Percentiles rank a stretch among this genome's conserved stretches.
phyloP scores from a whole-genome alignment of 2,113 vertebrate species.

The Spea multiplicata region DNA sequence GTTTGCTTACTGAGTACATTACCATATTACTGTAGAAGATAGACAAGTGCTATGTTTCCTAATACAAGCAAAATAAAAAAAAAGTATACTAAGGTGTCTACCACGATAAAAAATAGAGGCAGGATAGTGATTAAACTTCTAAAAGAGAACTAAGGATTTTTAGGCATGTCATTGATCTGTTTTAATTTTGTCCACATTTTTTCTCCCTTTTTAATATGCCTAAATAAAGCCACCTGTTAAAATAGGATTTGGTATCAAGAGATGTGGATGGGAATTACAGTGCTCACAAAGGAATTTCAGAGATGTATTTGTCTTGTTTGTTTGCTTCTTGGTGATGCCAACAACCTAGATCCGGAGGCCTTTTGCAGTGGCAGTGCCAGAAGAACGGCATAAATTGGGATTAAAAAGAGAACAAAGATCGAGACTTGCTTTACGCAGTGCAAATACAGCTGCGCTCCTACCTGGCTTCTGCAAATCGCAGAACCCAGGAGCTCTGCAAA shows the following conservation, averaged over 20 bases:
- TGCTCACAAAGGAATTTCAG: slow-evolving; percentile 6
- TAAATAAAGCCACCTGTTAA: slow-evolving; percentile 24
- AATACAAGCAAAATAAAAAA: too few species aligned
- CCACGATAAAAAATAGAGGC: too few species aligned
- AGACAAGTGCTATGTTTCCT: too few species aligned
- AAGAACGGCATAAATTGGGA: slow-evolving; percentile 23
- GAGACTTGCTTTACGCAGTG: slow-evolving; percentile 16
- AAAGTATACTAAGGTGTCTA: too few species aligned
- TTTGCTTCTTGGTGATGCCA: slow-evolving; percentile 25
- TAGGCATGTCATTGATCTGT: too few species aligned
- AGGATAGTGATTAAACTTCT: too few species aligned
- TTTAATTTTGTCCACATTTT: too few species aligned
- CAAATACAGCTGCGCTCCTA: slow-evolving; percentile 44
- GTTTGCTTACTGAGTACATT: too few species aligned
- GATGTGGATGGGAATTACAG: slow-evolving; percentile 8
- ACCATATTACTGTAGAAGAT: too few species aligned
- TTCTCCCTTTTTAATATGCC: background rate
- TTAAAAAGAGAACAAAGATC: slow-evolving; percentile 6
- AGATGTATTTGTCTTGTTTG: slow-evolving; percentile 17
- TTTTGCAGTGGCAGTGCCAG: slow-evolving; percentile 30
- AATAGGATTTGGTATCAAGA: slow-evolving; percentile 16
- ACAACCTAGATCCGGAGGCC: slow-evolving; percentile 18
- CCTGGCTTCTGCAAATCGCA: slow-evolving; percentile 39
- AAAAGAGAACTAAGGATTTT: too few species aligned
- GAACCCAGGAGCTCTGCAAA: slow-evolving; percentile 43